Evolutionary conservation across 1,140 invertebrate genomes (phyloP).

Genomic region (Mizuhopecten yessoensis): DNA sequence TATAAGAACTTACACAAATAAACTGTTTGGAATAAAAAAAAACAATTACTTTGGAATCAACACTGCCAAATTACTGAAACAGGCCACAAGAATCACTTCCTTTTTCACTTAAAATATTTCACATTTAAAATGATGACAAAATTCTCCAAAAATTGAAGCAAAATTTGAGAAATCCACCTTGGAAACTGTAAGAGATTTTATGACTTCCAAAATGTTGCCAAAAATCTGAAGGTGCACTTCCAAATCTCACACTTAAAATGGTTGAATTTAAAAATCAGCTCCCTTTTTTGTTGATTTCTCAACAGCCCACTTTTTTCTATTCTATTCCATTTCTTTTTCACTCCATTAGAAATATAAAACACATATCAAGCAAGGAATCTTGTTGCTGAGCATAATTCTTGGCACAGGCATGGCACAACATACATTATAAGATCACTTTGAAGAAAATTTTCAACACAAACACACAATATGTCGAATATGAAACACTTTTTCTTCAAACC

Average conservation of each 20-base stretch:
- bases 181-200: background rate
- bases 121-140: background rate
- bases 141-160: conserved; percentile 10
- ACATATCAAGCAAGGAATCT: conserved; percentile 22
- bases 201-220: conserved; percentile 28
- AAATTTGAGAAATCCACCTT: conserved; percentile 33
- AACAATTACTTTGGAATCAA: background rate
- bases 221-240: conserved; percentile 30
- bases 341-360: conserved; percentile 15
- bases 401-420: conserved; percentile 23
- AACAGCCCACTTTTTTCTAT: background rate
- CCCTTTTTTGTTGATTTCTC: background rate
- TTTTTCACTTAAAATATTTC: conserved; percentile 14
- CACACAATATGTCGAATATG: background rate
- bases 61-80: background rate
- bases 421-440: background rate
- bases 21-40: conserved; percentile 13
- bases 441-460: background rate
- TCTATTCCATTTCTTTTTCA: conserved; percentile 1
- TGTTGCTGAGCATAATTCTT: background rate
- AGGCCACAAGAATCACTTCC: background rate
- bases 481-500: background rate
- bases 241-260: conserved; percentile 13
- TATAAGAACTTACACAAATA: conserved; percentile 7
- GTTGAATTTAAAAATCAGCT: conserved; percentile 11